A percentile compares a stretch with the other conserved stretches of the same genome.
phyloP scores from a whole-genome alignment of 2,113 vertebrate genomes.

The Caretta caretta region DNA sequence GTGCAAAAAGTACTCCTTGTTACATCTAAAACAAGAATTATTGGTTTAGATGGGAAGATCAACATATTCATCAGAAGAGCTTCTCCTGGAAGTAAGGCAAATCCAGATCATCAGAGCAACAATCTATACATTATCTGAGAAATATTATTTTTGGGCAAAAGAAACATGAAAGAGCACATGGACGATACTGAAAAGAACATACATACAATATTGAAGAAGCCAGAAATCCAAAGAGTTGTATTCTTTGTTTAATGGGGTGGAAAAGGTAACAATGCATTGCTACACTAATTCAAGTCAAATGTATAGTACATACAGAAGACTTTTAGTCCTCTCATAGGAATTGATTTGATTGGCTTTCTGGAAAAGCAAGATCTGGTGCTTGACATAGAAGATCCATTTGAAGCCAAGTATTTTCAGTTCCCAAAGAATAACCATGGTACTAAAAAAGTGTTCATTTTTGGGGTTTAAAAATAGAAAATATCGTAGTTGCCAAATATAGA shows the following conservation, averaged over 20 bases:
- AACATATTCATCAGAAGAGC: neutral
- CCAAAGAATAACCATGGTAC: neutral
- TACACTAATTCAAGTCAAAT: neutral
- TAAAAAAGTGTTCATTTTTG: neutral
- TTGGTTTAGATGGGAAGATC: neutral
- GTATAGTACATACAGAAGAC: neutral
- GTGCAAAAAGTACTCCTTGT: no score
- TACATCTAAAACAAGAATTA: neutral
- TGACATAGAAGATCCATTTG: neutral
- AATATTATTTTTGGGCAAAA: neutral
- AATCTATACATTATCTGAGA: neutral
- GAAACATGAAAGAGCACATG: accelerated
- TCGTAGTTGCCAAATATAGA: neutral
- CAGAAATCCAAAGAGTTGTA: neutral
- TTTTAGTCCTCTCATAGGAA: neutral
- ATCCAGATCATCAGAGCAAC: neutral
- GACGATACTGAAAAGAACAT: neutral
- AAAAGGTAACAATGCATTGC: neutral
- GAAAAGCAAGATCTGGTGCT: neutral
- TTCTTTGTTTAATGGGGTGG: neutral
- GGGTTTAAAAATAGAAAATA: neutral
- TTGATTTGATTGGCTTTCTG: neutral
- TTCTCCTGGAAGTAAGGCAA: neutral
- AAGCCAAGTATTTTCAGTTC: neutral
- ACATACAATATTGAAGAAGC: neutral